phyloP scores from a whole-genome alignment of 2,888 invertebrate genomes.

The Sericinus montela region DNA sequence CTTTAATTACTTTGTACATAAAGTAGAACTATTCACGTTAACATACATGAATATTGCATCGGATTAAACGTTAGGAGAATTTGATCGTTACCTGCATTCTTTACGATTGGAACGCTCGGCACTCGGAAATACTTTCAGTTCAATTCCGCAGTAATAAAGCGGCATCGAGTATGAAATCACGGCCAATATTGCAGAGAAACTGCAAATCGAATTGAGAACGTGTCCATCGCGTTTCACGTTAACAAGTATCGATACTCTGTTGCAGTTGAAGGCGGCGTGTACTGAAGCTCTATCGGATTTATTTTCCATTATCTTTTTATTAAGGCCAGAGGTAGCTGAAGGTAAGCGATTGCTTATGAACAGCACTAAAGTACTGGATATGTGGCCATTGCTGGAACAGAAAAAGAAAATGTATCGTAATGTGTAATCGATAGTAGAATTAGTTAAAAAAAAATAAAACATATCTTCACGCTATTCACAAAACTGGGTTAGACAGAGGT shows the following conservation, averaged over 20 bases:
- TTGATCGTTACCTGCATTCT: constrained; percentile 4
- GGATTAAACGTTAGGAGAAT: not conserved
- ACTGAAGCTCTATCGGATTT: not conserved
- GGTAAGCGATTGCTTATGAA: no score
- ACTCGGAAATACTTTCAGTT: constrained; percentile 14
- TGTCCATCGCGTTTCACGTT: constrained; percentile 30
- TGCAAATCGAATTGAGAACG: constrained; percentile 63
- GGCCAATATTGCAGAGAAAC: constrained; percentile 50
- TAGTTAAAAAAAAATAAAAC: no score
- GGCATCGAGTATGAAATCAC: constrained; percentile 41
- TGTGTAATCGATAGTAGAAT: no score
- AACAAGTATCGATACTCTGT: constrained; percentile 14
- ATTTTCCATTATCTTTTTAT: no score
- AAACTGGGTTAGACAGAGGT: no score
- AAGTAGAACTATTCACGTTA: no score
- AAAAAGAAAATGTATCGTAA: no score
- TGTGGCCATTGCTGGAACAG: no score
- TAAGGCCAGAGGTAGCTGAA: no score
- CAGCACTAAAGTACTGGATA: no score
- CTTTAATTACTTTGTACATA: no score
- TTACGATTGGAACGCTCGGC: not conserved
- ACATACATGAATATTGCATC: not conserved
- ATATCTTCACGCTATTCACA: no score
- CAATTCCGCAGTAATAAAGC: constrained; percentile 18
- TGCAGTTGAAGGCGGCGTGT: constrained; percentile 5